phyloP scores from a whole-genome alignment of 1,140 invertebrate species.

The Zophobas atratus region DNA sequence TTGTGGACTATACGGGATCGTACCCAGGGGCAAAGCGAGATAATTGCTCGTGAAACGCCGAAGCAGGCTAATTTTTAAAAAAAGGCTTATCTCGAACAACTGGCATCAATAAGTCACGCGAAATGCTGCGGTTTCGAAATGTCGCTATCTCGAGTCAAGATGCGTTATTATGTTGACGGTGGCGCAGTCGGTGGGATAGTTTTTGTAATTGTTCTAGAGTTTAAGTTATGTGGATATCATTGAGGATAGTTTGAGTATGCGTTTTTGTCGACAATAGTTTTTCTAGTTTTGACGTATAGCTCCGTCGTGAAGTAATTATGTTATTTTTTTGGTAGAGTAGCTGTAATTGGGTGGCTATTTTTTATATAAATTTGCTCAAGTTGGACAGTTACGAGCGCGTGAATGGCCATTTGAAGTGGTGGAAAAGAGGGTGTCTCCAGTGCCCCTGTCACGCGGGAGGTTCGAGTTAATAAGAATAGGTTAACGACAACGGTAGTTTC shows the following conservation, averaged over 20 bases:
- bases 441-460: neutral
- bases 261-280: too few species aligned
- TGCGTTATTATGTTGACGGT: too few species aligned
- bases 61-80: conserved; percentile 7
- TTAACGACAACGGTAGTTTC: conserved; percentile 46
- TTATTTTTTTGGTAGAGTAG: neutral
- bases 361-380: conserved; percentile 14
- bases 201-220: too few species aligned
- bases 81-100: neutral
- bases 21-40: neutral
- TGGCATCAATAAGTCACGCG: neutral
- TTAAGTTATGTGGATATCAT: too few species aligned
- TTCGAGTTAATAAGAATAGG: conserved; percentile 32
- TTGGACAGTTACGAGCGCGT: conserved; percentile 14
- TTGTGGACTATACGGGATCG: conserved; percentile 32
- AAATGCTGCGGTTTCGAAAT: too few species aligned
- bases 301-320: neutral
- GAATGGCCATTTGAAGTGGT: neutral
- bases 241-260: too few species aligned
- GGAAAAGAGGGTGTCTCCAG: neutral
- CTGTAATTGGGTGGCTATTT: neutral
- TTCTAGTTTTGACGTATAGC: too few species aligned
- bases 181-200: too few species aligned
- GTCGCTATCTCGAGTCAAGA: too few species aligned
- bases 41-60: conserved; percentile 12